Evolutionary conservation across 2,888 invertebrate genomes (phyloP).

Genomic region (Alloplasta piceator): DNA sequence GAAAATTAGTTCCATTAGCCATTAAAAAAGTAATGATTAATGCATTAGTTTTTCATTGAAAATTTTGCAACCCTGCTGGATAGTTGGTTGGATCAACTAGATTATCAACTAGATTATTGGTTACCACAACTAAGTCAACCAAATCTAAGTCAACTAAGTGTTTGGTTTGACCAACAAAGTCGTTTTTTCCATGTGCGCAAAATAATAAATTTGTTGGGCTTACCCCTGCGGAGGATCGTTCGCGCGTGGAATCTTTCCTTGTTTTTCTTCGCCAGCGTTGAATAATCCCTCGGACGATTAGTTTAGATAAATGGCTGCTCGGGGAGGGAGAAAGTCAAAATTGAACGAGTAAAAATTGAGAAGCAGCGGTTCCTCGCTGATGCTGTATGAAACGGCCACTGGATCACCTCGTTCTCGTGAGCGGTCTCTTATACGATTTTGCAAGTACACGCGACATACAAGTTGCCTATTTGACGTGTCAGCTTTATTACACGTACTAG

Average conservation of each 20-base stretch:
- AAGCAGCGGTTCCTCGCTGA: conserved; percentile 46
- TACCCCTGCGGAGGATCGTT: conserved; percentile 62
- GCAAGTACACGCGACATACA: conserved; percentile 57
- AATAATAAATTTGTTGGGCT: conserved; percentile 32
- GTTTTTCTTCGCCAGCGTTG: conserved; percentile 6
- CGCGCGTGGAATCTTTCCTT: conserved; percentile 20
- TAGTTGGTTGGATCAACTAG: too few species aligned
- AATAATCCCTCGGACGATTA: conserved; percentile 15
- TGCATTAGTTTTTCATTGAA: too few species aligned
- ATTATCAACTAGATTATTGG: too few species aligned
- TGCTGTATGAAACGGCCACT: conserved; percentile 68
- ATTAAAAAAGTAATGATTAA: too few species aligned
- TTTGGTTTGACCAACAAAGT: too few species aligned
- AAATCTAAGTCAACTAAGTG: too few species aligned
- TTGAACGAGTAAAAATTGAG: conserved; percentile 16
- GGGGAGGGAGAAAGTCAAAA: conserved; percentile 1
- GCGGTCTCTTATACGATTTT: conserved; percentile 73
- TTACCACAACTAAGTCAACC: too few species aligned
- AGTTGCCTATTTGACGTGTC: conserved; percentile 69
- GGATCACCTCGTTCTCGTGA: conserved; percentile 68
- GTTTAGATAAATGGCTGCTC: not conserved
- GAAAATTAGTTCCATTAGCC: too few species aligned
- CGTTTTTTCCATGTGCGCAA: too few species aligned
- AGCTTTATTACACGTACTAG: conserved; percentile 73
- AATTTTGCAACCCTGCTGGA: too few species aligned